Evolutionary conservation across 2,888 invertebrate species (phyloP).

Genomic region (Aphodius granarius): DNA sequence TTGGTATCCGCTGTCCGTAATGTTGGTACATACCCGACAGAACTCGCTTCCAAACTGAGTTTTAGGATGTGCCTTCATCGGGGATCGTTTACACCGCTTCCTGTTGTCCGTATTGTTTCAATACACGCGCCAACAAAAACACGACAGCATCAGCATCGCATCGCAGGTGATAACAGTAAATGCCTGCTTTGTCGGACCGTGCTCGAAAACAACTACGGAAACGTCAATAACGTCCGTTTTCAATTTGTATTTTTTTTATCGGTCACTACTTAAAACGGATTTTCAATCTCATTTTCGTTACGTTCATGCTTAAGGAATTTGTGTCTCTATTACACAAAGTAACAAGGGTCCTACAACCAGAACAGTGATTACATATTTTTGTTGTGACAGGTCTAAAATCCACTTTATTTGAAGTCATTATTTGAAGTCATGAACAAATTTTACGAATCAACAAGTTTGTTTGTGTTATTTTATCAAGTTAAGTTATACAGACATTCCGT

Average conservation of each 20-base stretch:
- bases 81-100: background rate
- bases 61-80: background rate
- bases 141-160: background rate
- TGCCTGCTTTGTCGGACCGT: background rate
- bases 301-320: background rate
- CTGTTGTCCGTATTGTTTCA: background rate
- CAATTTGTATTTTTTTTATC: background rate
- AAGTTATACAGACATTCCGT: no score
- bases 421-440: no score
- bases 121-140: background rate
- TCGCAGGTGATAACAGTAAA: background rate
- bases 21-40: background rate
- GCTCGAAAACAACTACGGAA: background rate
- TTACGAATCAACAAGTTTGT: no score
- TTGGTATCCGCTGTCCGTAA: background rate
- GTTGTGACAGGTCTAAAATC: no score
- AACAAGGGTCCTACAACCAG: no score
- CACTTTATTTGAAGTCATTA: no score
- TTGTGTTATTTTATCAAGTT: no score
- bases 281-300: background rate
- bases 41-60: background rate
- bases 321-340: background rate
- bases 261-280: background rate
- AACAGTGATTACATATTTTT: no score
- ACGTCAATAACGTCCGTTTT: background rate